Percentiles rank a stretch among this genome's conserved stretches.
Conservation (phyloP, 2,888 invertebrate genomes). For the Pinctada fucata region DNA sequence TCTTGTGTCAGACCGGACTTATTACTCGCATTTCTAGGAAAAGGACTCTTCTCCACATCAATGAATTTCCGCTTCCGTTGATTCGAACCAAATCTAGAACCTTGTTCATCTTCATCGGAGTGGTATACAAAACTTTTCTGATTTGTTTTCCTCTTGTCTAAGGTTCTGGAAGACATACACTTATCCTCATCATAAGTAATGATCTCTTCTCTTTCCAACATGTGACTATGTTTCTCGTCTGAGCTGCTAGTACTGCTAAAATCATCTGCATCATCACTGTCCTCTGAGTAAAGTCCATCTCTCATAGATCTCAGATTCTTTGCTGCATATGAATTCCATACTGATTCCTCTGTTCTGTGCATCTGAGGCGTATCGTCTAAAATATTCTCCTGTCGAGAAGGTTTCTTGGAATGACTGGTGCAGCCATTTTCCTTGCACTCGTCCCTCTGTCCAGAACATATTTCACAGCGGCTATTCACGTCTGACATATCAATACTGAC, state of each 20-base stretch:
- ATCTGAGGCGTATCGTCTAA: slow-evolving; percentile 67
- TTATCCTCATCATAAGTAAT: not conserved
- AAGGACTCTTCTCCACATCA: slow-evolving; percentile 48
- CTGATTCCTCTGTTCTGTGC: slow-evolving; percentile 64
- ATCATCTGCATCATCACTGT: slow-evolving; percentile 52
- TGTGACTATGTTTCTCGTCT: not conserved
- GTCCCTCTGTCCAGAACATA: slow-evolving; percentile 12
- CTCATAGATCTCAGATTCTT: slow-evolving; percentile 66
- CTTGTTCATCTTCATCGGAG: slow-evolving; percentile 57
- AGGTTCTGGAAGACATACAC: not conserved
- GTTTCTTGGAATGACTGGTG: slow-evolving; percentile 56
- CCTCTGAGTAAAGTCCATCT: slow-evolving; percentile 61
- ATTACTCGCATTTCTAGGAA: slow-evolving; percentile 38
- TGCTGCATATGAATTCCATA: slow-evolving; percentile 69
- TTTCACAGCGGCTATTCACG: slow-evolving; percentile 4
- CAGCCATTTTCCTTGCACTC: slow-evolving; percentile 47
- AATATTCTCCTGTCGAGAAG: slow-evolving; percentile 59
- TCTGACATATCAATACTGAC: slow-evolving; percentile 23
- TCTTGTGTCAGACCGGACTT: slow-evolving; percentile 57
- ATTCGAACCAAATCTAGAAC: not conserved
- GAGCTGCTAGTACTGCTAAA: not conserved
- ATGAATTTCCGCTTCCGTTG: slow-evolving; percentile 49
- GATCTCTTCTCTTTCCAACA: not conserved
- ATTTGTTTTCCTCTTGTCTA: not conserved
- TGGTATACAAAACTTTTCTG: slow-evolving; percentile 45